phyloP scores from a whole-genome alignment of 2,113 vertebrate genomes.

The Falco punctatus region DNA sequence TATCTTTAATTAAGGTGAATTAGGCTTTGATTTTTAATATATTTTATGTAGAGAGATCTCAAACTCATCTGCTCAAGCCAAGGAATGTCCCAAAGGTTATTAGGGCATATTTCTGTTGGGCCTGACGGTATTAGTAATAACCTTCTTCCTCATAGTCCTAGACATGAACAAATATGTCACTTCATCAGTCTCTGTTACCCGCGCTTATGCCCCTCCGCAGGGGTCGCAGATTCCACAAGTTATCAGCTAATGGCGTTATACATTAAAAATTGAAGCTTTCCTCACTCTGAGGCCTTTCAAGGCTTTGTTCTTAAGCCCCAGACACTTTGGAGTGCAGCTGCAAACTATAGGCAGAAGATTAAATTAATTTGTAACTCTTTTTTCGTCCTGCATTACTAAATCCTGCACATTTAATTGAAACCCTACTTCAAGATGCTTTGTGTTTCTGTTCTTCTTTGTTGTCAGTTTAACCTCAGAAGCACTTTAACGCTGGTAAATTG shows the following conservation, averaged over 20 bases:
- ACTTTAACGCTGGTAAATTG: conserved; percentile 79
- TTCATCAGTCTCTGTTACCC: conserved; percentile 79
- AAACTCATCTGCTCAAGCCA: conserved; percentile 57
- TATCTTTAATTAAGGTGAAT: conserved; percentile 79
- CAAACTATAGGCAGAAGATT: conserved; percentile 87
- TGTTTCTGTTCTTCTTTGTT: conserved; percentile 76
- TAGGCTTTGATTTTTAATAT: conserved; percentile 74
- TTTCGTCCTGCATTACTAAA: conserved; percentile 76
- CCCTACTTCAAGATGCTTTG: conserved; percentile 81
- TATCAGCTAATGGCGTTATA: conserved; percentile 89
- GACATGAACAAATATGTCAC: conserved; percentile 71
- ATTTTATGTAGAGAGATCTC: conserved; percentile 41
- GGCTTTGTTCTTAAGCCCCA: conserved; percentile 83
- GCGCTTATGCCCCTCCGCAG: conserved; percentile 77
- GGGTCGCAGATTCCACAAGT: conserved; percentile 84
- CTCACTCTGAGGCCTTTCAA: conserved; percentile 77
- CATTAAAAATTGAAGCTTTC: conserved; percentile 85
- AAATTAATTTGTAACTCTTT: conserved; percentile 84
- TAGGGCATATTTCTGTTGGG: conserved; percentile 72
- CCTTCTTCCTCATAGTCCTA: conserved; percentile 63
- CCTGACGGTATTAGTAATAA: conserved; percentile 70
- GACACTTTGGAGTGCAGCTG: conserved; percentile 80
- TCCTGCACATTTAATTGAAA: conserved; percentile 84
- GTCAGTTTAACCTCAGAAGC: conserved; percentile 79
- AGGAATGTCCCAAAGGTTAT: conserved; percentile 74